These are phyloP conservation scores for Nyctalus aviator DNA, from an alignment of 2,797 vertebrate genomes.

Conservation along the genomic window DNA sequence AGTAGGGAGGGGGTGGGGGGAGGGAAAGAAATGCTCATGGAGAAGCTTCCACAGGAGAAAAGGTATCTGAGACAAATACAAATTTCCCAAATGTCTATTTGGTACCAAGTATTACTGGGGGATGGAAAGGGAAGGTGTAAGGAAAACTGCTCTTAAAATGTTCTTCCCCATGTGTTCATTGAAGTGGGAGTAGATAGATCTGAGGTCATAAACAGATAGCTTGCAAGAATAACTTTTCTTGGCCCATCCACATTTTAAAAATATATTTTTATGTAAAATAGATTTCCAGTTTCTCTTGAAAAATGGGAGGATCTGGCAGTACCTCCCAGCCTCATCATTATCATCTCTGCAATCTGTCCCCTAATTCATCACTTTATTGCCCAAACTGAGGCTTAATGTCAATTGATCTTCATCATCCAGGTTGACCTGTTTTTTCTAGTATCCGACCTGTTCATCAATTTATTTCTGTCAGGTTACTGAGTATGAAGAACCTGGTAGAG, in stretches of 20 bases:
- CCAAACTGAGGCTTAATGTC: neutral
- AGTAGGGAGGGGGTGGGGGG: too few species aligned
- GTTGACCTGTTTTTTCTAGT: neutral
- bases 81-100: neutral
- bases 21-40: neutral
- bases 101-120: neutral
- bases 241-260: neutral
- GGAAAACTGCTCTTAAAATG: neutral
- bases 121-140: neutral
- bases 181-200: neutral
- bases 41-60: neutral
- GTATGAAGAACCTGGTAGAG: neutral
- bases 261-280: neutral
- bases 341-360: neutral
- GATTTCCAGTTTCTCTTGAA: neutral
- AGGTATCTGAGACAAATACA: neutral
- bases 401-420: neutral
- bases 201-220: neutral
- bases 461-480: neutral
- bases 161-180: neutral
- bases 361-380: neutral
- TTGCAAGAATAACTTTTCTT: slow-evolving; percentile 42
- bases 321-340: too few species aligned
- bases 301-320: neutral
- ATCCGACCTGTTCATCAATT: neutral